A percentile compares a stretch with the other conserved stretches of the same genome.
Evolutionary conservation across 2,797 vertebrate genomes (phyloP).

Genomic region (Pantherophis alleghaniensis): DNA sequence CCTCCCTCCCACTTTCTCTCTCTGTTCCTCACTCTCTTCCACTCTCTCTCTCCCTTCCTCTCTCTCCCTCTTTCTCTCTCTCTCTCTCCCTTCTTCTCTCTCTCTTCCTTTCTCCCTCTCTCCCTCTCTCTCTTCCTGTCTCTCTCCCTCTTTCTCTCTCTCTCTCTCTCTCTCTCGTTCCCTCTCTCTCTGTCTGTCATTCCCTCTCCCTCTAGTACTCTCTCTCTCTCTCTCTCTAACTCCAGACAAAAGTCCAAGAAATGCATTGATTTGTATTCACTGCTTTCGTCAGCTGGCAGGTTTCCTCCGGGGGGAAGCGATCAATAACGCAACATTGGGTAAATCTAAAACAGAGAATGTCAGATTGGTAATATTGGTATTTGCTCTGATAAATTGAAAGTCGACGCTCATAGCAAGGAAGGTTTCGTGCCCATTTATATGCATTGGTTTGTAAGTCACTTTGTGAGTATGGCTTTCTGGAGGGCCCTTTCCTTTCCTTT

Average conservation of each 20-base stretch:
- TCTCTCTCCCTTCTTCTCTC: too few relatives aligned
- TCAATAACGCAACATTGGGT: slow-evolving; percentile 61
- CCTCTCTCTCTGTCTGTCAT: background rate
- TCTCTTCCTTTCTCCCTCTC: too few relatives aligned
- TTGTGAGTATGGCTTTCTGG: background rate
- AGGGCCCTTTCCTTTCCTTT: background rate
- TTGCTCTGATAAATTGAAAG: slow-evolving; percentile 39
- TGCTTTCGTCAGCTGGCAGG: slow-evolving; percentile 55
- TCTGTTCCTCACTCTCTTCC: too few relatives aligned
- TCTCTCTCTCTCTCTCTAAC: too few relatives aligned
- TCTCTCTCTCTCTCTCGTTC: slow-evolving; percentile 6
- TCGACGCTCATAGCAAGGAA: slow-evolving; percentile 38
- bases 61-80: too few relatives aligned
- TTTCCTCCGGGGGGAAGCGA: slow-evolving; percentile 59
- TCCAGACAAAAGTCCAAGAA: slow-evolving; percentile 63
- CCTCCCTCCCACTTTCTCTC: too few relatives aligned
- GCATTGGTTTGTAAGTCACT: background rate
- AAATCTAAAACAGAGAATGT: slow-evolving; percentile 62
- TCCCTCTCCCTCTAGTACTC: too few relatives aligned
- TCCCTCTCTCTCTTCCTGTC: too few relatives aligned
- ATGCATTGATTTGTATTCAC: slow-evolving; percentile 63
- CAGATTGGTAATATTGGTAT: slow-evolving; percentile 62
- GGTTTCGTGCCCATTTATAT: background rate
- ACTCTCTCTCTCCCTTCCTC: too few relatives aligned
- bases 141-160: too few relatives aligned